Percentiles rank a stretch among this genome's conserved stretches.
These are phyloP conservation scores for Agapornis canus DNA, from an alignment of 2,797 vertebrate species.

Conservation along the genomic window DNA sequence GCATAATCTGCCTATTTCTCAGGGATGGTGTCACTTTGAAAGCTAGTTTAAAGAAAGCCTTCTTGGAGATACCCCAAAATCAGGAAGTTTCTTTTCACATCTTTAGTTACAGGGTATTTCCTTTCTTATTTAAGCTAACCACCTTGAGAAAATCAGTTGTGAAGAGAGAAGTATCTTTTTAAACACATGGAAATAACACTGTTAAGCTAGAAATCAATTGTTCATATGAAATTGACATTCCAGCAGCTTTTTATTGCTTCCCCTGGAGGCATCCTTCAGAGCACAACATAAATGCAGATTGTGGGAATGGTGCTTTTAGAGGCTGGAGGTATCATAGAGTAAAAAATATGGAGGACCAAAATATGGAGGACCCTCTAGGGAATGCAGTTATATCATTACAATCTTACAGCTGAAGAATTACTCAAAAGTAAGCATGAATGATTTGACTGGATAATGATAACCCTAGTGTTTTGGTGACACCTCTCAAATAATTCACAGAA, in stretches of 20 bases:
- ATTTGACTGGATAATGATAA: constrained; percentile 56
- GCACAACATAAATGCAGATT: not conserved
- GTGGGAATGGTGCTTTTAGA: not conserved
- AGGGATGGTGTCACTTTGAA: not conserved
- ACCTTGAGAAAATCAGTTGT: not conserved
- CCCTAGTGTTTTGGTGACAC: not conserved
- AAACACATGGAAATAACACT: not conserved
- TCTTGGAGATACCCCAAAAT: not conserved
- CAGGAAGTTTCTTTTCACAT: not conserved
- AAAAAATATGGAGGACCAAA: not conserved
- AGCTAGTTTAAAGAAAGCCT: not conserved
- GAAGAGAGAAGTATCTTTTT: not conserved
- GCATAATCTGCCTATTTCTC: not conserved
- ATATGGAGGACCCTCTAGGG: not conserved
- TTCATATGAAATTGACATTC: not conserved
- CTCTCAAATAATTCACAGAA: not conserved
- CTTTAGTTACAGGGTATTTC: not conserved
- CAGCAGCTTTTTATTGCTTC: not conserved
- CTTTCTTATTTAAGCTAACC: not conserved
- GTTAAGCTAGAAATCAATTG: not conserved
- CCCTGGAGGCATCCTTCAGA: not conserved
- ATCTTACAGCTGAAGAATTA: not conserved
- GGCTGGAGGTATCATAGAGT: not conserved
- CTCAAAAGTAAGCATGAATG: not conserved
- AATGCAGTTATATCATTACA: not conserved